These are phyloP conservation scores for Blera fallax DNA, from an alignment of 2,888 invertebrate species.

Conservation along the genomic window DNA sequence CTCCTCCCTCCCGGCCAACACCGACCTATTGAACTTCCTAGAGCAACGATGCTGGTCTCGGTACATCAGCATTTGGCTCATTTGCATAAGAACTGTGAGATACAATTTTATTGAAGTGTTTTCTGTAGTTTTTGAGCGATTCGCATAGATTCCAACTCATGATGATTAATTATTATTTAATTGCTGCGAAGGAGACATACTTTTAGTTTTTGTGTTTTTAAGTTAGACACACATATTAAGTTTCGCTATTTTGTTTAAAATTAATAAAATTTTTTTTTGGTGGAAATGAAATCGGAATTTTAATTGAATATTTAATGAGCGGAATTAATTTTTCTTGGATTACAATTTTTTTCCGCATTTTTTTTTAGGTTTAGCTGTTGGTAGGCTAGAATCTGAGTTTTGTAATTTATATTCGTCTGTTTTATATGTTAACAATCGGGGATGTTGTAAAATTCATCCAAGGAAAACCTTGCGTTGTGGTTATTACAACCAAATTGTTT, in stretches of 20 bases:
- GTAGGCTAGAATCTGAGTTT: background rate
- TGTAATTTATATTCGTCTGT: background rate
- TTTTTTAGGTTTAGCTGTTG: background rate
- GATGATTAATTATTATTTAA: conserved; percentile 54
- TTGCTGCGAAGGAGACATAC: conserved; percentile 28
- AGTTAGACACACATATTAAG: background rate
- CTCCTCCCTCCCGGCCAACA: background rate
- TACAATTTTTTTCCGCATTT: background rate
- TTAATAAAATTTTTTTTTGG: background rate
- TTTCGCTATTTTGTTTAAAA: background rate
- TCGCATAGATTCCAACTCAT: conserved; percentile 16
- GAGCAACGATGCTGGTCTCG: background rate
- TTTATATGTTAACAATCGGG: background rate
- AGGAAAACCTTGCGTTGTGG: background rate
- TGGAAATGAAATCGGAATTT: background rate
- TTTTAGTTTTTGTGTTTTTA: background rate
- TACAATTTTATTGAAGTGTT: conserved; percentile 28
- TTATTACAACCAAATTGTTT: background rate
- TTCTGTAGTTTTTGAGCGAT: conserved; percentile 1
- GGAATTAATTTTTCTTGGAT: background rate
- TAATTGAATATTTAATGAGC: conserved; percentile 1
- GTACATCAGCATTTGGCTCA: background rate
- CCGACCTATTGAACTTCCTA: background rate
- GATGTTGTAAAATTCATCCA: background rate
- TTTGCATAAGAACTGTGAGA: conserved; percentile 19